Base-by-base conservation (phyloP, 2,797 vertebrate genomes). In the Sylvia borin region DNA sequence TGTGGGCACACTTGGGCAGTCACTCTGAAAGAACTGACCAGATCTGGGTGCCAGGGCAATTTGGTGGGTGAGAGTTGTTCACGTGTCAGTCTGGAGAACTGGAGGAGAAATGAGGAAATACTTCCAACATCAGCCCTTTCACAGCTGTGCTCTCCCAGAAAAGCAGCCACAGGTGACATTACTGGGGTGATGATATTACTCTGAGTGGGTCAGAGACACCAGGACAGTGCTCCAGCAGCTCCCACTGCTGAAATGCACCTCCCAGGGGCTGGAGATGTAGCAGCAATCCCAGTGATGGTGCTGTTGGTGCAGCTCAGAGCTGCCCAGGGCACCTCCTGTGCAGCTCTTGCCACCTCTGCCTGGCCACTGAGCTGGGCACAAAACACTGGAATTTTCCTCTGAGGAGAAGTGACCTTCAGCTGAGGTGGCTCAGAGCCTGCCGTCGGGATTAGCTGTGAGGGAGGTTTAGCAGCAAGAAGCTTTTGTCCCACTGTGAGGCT, bases 301-400 rank as follows among this genome's bases (percentile, higher is more conserved):
- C 70, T 66, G 32, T 47, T 5, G 5, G 18, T 40, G 26, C 40
- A 29, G 79, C 58, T 76, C 73, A 26, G 58, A 72, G 70, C 85
- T 90, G 53, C 73, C 54, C n/a, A 25, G 62, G 50, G 60, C 74
- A 55, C 61, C 61, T 85, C 67, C 34, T 70, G 36, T 54, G 24
- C 14, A 2, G 40, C 62, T 72, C 36, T 60, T 13, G 13, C 32
- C 3, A 10, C 55, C 43, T 85, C 32, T 7, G 53, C 45, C 18
- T 19, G 58, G 54, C 45, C 50, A 42, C 68, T 17, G 45, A 45
- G 16, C 31, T 85, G 57, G 42, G 51, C 62, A 53, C 51, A 85
- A 85, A 72, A 58, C 22, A 26, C 72, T 96, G 95, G 96, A 96
- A 96, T 96, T 96, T 96, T 96, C 94, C 93, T 97, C 75, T 3